phyloP scores from a whole-genome alignment of 2,888 invertebrate species.

The Mesorhabditis sp. region DNA sequence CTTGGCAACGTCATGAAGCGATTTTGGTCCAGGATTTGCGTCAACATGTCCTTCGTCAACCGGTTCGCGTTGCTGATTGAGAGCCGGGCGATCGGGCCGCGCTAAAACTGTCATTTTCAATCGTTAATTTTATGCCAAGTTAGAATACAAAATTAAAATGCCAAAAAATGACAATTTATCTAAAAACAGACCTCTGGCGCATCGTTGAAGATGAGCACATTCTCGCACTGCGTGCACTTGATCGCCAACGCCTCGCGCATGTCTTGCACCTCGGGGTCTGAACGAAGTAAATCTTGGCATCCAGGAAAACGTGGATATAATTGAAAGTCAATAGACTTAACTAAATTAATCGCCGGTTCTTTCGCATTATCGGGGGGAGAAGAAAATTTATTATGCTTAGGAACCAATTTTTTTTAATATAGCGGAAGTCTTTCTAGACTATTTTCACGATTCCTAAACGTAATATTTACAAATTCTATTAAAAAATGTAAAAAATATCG shows the following conservation, averaged over 20 bases:
- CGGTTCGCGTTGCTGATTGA: conserved; percentile 37
- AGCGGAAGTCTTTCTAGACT: too few relatives aligned
- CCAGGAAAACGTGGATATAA: too few relatives aligned
- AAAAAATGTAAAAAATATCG: too few relatives aligned
- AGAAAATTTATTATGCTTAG: too few relatives aligned
- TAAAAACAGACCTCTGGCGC: conserved; percentile 47
- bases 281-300: not conserved
- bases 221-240: conserved; percentile 56
- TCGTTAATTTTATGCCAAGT: not conserved
- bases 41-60: conserved; percentile 48
- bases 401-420: too few relatives aligned
- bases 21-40: conserved; percentile 59
- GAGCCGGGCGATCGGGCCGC: conserved; percentile 44
- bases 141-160: not conserved
- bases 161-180: not conserved
- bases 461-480: too few relatives aligned
- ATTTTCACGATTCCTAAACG: too few relatives aligned
- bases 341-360: too few relatives aligned
- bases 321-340: too few relatives aligned
- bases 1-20: conserved; percentile 60
- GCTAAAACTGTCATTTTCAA: conserved; percentile 20
- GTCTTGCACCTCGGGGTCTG: conserved; percentile 19
- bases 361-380: too few relatives aligned
- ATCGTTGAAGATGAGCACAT: conserved; percentile 62
- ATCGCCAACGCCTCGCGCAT: conserved; percentile 44